Base-by-base conservation (phyloP, 2,113 vertebrate genomes). In the Platichthys flesus region DNA sequence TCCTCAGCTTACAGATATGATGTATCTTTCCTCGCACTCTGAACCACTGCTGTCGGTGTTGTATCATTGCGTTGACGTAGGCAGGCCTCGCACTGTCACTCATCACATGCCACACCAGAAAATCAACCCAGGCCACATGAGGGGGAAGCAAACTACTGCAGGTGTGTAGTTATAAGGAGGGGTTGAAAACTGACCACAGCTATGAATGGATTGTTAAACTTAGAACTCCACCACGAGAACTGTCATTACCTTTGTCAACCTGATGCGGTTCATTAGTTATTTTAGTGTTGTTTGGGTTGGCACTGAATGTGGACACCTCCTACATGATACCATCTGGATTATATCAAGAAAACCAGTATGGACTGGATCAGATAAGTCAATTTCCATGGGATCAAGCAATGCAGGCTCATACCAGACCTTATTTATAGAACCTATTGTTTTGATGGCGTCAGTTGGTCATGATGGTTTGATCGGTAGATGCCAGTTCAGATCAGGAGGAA, bases 1-100 rank as follows among this genome's bases (percentile, higher is more conserved):
- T 67, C 66, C 49, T 83, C 62, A 74, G 63, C 78, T 77, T 71
- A 73, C 70, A 81, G 59, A 77, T 82, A 78, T 21, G 56, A 68
- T 77, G 70, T 70, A 37, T 67, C 77, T 62, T 65, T 67, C 66
- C 51, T 56, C 61, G 65, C 55, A 6, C 67, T 73, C 57, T 69
- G 18, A 80, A 68, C 52, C 4, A 16, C 42, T 68, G 73, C 80
- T 77, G 57, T 57, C 74, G 40, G 56, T 58, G 55, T 88, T 71
- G 31, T 31, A 8, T 63, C 47, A 57, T 57, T 57, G 51, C 26
- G 64, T 72, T 68, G 65, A 80, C 62, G 68, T 31, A 18, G 51
- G 51, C 51, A 10, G 61, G 15, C 52, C 56, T 3, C n/a, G 58
- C 45, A 51, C 62, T 68, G 60, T 64, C 61, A 61, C 59, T 60